Evolutionary conservation across 1,140 invertebrate genomes (phyloP).

Genomic region (Anagrus nilaparvatae): DNA sequence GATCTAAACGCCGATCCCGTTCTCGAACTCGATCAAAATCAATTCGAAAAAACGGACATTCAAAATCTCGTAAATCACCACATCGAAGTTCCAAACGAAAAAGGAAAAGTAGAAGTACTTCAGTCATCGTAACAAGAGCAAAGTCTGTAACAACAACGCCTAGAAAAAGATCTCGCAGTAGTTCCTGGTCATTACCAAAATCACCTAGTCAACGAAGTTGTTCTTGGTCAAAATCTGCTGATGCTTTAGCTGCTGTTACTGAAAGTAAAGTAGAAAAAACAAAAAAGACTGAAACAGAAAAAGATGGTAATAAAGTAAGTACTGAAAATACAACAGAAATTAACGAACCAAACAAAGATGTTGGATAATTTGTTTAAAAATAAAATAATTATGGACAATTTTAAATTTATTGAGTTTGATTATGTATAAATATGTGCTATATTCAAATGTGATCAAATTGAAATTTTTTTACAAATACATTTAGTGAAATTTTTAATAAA

Average conservation of each 20-base stretch:
- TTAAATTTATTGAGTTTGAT: neutral
- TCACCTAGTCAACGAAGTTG: slow-evolving; percentile 31
- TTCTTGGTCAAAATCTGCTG: slow-evolving; percentile 32
- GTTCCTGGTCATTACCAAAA: slow-evolving; percentile 36
- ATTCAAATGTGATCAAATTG: too few species aligned
- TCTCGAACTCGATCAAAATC: neutral
- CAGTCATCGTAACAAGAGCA: slow-evolving; percentile 27
- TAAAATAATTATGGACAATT: neutral
- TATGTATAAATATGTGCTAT: neutral
- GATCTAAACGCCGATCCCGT: too few species aligned
- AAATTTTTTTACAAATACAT: too few species aligned
- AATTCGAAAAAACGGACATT: neutral
- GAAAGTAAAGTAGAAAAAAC: slow-evolving; percentile 9
- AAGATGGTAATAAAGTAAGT: neutral
- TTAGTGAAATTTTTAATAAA: neutral
- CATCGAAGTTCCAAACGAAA: slow-evolving; percentile 2
- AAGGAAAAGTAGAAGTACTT: slow-evolving; percentile 16
- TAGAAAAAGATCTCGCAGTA: slow-evolving; percentile 29
- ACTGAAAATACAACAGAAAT: neutral
- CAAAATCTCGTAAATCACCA: slow-evolving; percentile 1
- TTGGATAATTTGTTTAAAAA: neutral
- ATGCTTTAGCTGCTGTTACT: slow-evolving; percentile 5
- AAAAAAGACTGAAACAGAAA: slow-evolving; percentile 9
- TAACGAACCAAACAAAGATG: neutral
- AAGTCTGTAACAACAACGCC: slow-evolving; percentile 21